Conservation (phyloP, 2,113 vertebrate genomes). For the Acrocephalus arundinaceus region DNA sequence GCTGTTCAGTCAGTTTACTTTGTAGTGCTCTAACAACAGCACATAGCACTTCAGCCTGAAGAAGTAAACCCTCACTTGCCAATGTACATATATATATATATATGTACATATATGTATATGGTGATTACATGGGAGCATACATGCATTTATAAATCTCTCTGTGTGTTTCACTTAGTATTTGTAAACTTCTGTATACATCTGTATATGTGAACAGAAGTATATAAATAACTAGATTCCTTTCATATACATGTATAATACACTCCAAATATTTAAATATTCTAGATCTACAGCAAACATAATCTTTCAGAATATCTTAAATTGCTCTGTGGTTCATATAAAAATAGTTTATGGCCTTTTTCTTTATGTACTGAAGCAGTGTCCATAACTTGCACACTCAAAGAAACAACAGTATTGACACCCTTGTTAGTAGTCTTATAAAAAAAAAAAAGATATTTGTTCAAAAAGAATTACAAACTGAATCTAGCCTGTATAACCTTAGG, state of each 20-base stretch:
- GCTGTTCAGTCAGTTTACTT: background rate
- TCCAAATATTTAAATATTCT: background rate
- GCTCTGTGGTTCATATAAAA: background rate
- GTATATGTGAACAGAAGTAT: background rate
- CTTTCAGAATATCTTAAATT: background rate
- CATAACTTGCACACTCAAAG: background rate
- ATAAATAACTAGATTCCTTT: background rate
- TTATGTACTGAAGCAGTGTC: background rate
- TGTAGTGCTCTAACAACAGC: background rate
- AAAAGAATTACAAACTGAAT: conserved; percentile 32
- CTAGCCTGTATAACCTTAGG: conserved; percentile 6
- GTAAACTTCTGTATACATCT: background rate
- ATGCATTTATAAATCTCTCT: background rate
- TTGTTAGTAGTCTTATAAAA: background rate
- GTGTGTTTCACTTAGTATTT: background rate
- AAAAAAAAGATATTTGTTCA: background rate
- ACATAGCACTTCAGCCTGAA: background rate
- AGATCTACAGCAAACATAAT: background rate
- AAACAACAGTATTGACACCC: background rate
- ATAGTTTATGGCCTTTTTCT: background rate
- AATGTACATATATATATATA: background rate
- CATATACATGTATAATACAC: background rate
- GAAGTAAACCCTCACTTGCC: background rate
- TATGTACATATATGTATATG: background rate
- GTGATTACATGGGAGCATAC: background rate